Evolutionary conservation across 1,140 invertebrate species (phyloP).

Genomic region (Adelges cooleyi): DNA sequence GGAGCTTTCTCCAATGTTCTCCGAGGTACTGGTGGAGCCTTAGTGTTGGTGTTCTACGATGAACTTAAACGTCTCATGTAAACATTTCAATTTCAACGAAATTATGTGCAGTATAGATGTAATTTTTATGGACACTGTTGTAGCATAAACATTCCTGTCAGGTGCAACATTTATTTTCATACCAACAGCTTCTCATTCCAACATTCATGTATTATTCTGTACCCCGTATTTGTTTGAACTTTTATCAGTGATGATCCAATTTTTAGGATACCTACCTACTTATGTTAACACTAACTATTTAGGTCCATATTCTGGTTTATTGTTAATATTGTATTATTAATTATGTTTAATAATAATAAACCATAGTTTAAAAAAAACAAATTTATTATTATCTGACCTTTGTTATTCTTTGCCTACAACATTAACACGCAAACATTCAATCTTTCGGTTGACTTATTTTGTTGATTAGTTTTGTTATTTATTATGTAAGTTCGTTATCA

Average conservation of each 20-base stretch:
- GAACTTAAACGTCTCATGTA: constrained; percentile 56
- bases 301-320: constrained; percentile 15
- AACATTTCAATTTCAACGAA: constrained; percentile 24
- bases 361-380: constrained; percentile 9
- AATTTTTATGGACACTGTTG: constrained; percentile 20
- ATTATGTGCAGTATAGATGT: constrained; percentile 21
- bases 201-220: constrained; percentile 12
- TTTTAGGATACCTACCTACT: not conserved
- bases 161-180: constrained; percentile 3
- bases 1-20: constrained; percentile 69
- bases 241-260: not conserved
- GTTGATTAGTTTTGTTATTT: no score
- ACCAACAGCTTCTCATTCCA: constrained; percentile 22
- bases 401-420: no score
- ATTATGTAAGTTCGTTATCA: no score
- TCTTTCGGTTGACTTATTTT: no score
- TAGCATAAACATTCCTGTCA: constrained; percentile 22
- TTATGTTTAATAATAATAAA: constrained; percentile 15
- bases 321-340: constrained; percentile 12
- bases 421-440: no score
- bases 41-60: constrained; percentile 66
- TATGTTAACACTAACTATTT: not conserved
- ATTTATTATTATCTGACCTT: not conserved
- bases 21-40: constrained; percentile 64
- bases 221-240: constrained; percentile 10